Base-by-base conservation (phyloP, 2,888 invertebrate species). In the Pardosa pseudoannulata region DNA sequence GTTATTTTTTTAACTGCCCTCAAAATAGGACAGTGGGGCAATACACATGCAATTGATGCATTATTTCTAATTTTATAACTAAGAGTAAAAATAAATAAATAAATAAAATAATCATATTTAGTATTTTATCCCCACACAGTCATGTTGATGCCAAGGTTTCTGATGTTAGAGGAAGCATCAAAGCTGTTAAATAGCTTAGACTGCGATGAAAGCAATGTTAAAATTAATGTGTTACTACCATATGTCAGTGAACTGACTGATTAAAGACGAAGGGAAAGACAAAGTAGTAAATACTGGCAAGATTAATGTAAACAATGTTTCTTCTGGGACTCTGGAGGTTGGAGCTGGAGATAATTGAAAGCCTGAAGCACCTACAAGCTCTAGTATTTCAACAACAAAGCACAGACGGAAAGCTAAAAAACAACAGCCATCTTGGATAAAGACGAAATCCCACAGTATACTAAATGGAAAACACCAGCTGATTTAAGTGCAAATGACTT, bases 341-440 rank as follows among this genome's bases (percentile, higher is more conserved):
- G 56, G 78, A 78, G 50, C n/a, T 68, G 78, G 78, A 78, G 39
- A 78, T 29, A 78, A 32, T 70, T 78, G 19, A 50, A 13, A 78
- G 56, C 78, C 68, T 78, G 70, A 78, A 32, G 6, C 27, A 27
- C 36, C 36, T n/a, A 79, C 62, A 70, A 71, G 62, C 56, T 79
- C 70, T 56, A 27, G 70, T 70, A 23, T 79, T 70, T 79, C 36
- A 5, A 79, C 32, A 79, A 79, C 71, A 62, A 79, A 70, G 56
- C 0, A 62, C 36, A 79, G 62, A 71, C 6, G 27, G 62, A 74
- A 62, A 74, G 74, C 68, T 68, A 32, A 79, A 70, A 32, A 13
- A 27, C 62, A 70, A 13, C 65, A 23, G 65, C 23, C 65, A 23
- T 27, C 65, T 65, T 65, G 65, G 65, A 65, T 65, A 13, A 23